phyloP scores from a whole-genome alignment of 2,113 vertebrate species.

The Saguinus imperator region DNA sequence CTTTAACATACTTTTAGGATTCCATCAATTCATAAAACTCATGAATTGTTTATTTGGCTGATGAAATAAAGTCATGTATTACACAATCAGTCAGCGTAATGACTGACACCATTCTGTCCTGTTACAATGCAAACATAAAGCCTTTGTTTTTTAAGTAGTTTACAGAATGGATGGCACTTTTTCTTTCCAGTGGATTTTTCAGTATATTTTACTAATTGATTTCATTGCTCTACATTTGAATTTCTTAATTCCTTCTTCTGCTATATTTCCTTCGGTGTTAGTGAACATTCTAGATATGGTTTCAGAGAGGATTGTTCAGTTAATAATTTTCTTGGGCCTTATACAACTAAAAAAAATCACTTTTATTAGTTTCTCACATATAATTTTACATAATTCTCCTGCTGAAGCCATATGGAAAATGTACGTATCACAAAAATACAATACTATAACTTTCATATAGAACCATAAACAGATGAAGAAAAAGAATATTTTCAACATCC shows the following conservation, averaged over 20 bases:
- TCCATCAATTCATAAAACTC: background rate
- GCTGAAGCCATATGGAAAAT: background rate
- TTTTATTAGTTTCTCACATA: background rate
- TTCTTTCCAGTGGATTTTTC: background rate
- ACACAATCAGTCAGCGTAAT: background rate
- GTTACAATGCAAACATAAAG: background rate
- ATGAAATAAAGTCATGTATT: background rate
- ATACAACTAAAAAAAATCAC: background rate
- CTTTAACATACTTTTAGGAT: background rate
- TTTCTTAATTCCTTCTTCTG: background rate
- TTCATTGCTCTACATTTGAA: background rate
- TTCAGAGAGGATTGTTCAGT: background rate
- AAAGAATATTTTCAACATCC: background rate
- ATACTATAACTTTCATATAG: background rate
- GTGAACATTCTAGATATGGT: background rate
- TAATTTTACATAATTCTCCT: background rate
- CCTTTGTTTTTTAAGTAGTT: background rate
- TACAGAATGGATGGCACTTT: background rate
- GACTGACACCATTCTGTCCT: background rate
- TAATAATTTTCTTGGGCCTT: background rate
- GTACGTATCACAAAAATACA: background rate
- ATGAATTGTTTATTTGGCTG: background rate
- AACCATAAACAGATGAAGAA: background rate
- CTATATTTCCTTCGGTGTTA: background rate
- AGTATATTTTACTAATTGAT: background rate